phyloP scores from a whole-genome alignment of 2,797 vertebrate species.

The Trachurus trachurus region DNA sequence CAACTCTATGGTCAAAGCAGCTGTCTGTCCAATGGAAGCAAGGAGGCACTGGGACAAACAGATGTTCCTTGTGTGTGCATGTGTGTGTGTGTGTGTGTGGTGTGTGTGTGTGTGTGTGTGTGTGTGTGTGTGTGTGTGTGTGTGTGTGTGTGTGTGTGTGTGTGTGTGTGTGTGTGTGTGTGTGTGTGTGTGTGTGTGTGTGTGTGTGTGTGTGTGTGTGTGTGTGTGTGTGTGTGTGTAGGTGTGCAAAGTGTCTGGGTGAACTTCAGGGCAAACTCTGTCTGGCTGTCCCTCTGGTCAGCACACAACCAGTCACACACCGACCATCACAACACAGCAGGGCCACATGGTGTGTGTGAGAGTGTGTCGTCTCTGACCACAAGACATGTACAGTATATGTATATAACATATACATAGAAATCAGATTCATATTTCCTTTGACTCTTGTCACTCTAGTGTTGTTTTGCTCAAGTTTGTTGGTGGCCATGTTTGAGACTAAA shows the following conservation, averaged over 20 bases:
- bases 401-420: no score
- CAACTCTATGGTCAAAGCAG: conserved; percentile 50
- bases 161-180: conserved; percentile 8
- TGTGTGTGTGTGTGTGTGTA: background rate
- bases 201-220: conserved; percentile 8
- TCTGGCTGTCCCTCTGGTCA: conserved; percentile 46
- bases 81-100: conserved; percentile 4
- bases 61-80: conserved; percentile 53
- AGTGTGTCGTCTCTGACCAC: conserved; percentile 1
- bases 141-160: conserved; percentile 23
- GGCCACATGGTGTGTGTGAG: background rate
- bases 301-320: conserved; percentile 21
- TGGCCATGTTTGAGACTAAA: background rate
- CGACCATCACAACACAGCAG: background rate
- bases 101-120: conserved; percentile 26
- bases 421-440: no score
- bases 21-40: conserved; percentile 37
- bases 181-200: conserved; percentile 8
- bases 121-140: conserved; percentile 33
- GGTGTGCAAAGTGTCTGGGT: conserved; percentile 42
- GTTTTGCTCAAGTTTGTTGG: no score
- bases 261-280: conserved; percentile 57
- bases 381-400: no score
- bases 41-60: conserved; percentile 44
- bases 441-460: no score